Conservation (phyloP, 2,888 invertebrate genomes). For the Agonopterix heracliana region DNA sequence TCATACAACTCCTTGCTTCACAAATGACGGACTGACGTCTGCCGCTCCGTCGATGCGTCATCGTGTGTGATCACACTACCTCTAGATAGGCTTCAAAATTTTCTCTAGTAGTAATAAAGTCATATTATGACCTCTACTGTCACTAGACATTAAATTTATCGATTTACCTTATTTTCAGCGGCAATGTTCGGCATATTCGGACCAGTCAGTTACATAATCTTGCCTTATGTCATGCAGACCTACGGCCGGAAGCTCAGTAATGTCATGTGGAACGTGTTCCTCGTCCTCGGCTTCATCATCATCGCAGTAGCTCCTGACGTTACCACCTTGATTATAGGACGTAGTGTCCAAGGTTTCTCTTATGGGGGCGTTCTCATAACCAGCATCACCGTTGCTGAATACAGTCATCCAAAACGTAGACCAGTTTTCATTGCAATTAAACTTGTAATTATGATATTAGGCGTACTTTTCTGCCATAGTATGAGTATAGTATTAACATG, state of each 20-base stretch:
- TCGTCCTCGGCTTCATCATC: slow-evolving; percentile 14
- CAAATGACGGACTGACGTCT: no score
- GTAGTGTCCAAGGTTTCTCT: slow-evolving; percentile 17
- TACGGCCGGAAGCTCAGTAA: slow-evolving; percentile 18
- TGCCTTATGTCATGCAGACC: slow-evolving; percentile 19
- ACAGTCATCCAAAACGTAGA: slow-evolving; percentile 19
- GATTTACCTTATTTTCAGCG: neutral
- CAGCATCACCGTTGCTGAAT: slow-evolving; percentile 16
- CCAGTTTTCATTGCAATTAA: slow-evolving; percentile 12
- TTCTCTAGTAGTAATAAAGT: no score
- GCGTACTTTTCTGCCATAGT: slow-evolving; percentile 13
- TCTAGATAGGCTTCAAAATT: no score
- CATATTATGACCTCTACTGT: no score
- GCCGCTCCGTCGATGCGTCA: no score
- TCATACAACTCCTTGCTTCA: no score
- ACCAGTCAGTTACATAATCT: slow-evolving; percentile 13
- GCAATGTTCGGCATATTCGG: slow-evolving; percentile 5
- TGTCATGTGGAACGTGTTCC: slow-evolving; percentile 10
- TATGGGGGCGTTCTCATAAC: slow-evolving; percentile 16
- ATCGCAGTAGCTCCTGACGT: slow-evolving; percentile 16
- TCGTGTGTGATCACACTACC: no score
- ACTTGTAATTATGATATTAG: neutral
- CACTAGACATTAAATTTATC: no score
- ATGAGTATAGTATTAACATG: slow-evolving; percentile 14
- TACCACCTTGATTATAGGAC: slow-evolving; percentile 11